Evolutionary conservation across 2,797 vertebrate species (phyloP), one percentile per base, ranked within the genome.

Genomic region (Protonibea diacanthus): DNA sequence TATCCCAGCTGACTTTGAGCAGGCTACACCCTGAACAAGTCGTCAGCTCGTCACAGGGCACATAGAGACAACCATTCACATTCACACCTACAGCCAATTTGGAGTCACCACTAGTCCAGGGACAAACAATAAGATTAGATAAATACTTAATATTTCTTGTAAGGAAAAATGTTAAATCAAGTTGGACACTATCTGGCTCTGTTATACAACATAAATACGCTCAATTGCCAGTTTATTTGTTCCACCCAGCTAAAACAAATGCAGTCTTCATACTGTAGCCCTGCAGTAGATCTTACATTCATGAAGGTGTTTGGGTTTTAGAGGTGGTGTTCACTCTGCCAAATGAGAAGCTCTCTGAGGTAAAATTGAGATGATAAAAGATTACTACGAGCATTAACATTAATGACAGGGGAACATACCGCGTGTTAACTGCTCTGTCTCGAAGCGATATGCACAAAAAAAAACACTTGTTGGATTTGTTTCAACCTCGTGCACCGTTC

Each of bases 381-480:
- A 14, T 57, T 38, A 4, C 4, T 20, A 5, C 29, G 44, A 12
- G 15, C 59, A 52, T 18, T 23, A 55, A 49, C 70, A 44, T 60
- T 38, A 7, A 14, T 27, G 6, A 29, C 47, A 57, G 7, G 49
- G 9, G n/a, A 49, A 49, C 15, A 18, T 18, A 40, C 29, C 55
- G 1, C 44, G 17, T 51, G 9, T 71, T 63, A 73, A 51, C 29
- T 4, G 14, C 14, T 77, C 53, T 12, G 60, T 74, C 21, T 68
- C 74, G 57, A 67, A 83, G 53, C 27, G 5, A 8, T 29, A 25
- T 60, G n/a, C 51, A 33, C 55, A 53, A 17, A 73, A 29, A 27
- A 29, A 29, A 48, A 18, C 55, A 40, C n/a, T 66, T 56, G n/a
- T 53, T 76, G 73, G 58, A 66, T 81, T 74, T 59, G 74, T 81